Percentiles rank a stretch among this genome's conserved stretches.
Evolutionary conservation across 2,888 invertebrate species (phyloP).

Genomic region (Allygus modestus): DNA sequence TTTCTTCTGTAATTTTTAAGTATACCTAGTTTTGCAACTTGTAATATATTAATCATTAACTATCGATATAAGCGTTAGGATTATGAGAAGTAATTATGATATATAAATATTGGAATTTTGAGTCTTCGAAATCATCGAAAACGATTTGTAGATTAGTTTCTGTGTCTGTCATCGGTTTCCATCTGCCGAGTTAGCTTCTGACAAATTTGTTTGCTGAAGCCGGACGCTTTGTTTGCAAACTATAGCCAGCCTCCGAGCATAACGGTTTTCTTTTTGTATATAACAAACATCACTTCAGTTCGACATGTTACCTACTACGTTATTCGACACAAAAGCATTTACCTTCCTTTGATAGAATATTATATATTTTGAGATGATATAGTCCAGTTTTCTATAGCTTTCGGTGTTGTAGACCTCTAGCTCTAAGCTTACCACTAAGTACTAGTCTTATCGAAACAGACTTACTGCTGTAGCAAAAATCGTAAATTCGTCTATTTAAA

Average conservation of each 20-base stretch:
- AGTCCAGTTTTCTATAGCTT: constrained; percentile 64
- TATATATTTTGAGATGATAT: constrained; percentile 62
- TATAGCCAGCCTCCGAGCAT: constrained; percentile 20
- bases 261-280: constrained; percentile 20
- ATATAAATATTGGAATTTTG: constrained; percentile 61
- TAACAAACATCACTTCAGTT: constrained; percentile 47
- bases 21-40: constrained; percentile 52
- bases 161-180: constrained; percentile 19
- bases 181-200: background rate
- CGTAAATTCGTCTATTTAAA: constrained; percentile 63
- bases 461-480: constrained; percentile 60
- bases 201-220: background rate
- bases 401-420: constrained; percentile 63
- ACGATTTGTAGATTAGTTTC: constrained; percentile 62
- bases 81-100: constrained; percentile 61
- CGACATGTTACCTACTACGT: constrained; percentile 40
- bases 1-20: constrained; percentile 38
- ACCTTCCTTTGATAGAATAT: constrained; percentile 49
- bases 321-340: constrained; percentile 36
- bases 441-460: constrained; percentile 59
- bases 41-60: constrained; percentile 62
- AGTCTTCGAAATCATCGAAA: constrained; percentile 66
- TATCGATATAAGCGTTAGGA: constrained; percentile 64
- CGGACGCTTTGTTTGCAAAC: constrained; percentile 2
- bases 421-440: constrained; percentile 57